phyloP scores from a whole-genome alignment of 2,113 vertebrate genomes.

The Riparia riparia region DNA sequence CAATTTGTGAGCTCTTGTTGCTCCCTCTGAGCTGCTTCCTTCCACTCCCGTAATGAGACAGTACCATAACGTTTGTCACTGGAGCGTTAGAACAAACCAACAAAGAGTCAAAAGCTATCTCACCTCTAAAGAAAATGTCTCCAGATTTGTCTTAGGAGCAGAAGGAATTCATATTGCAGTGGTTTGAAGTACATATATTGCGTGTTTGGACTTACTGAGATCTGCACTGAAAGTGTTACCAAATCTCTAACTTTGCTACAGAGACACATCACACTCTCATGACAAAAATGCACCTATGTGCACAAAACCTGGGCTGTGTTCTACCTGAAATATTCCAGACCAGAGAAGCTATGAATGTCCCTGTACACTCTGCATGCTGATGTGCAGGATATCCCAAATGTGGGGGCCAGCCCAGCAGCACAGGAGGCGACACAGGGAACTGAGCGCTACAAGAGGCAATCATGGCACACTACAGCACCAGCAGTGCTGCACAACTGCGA shows the following conservation, averaged over 20 bases:
- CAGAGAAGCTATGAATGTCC: not conserved
- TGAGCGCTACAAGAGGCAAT: not conserved
- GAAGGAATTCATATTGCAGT: not conserved
- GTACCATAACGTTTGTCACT: not conserved
- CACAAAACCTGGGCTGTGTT: not conserved
- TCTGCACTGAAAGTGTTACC: not conserved
- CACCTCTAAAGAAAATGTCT: not conserved
- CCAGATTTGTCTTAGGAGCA: not conserved
- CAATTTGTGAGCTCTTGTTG: constrained; percentile 5
- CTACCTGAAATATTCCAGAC: not conserved
- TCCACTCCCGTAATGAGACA: not conserved
- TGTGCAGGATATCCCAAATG: not conserved
- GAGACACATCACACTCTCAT: not conserved
- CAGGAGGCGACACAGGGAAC: not conserved
- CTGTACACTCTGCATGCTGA: not conserved
- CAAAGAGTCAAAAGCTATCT: not conserved
- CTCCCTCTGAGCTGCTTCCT: not conserved
- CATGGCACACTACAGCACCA: not conserved
- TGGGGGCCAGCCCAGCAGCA: not conserved
- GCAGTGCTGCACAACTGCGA: not conserved
- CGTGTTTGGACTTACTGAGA: not conserved
- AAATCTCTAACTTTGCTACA: not conserved
- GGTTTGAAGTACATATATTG: not conserved
- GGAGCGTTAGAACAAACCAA: not conserved
- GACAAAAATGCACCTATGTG: not conserved